Conservation (phyloP, 1,140 invertebrate species). For the Helicoverpa zea region DNA sequence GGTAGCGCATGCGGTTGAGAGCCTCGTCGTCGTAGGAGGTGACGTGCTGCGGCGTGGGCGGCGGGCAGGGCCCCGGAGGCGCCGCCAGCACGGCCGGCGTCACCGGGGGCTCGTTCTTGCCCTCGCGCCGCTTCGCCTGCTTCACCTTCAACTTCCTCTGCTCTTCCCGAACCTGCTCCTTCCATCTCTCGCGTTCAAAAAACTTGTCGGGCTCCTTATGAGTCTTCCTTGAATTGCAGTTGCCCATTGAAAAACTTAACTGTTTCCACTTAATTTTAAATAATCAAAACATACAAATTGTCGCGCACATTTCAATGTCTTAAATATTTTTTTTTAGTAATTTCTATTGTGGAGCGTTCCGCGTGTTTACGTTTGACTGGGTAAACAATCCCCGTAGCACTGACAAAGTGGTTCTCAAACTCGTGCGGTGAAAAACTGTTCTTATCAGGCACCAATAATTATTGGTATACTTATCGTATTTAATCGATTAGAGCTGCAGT, state of each 20-base stretch:
- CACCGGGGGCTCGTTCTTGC: constrained; percentile 65
- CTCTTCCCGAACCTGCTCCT: constrained; percentile 77
- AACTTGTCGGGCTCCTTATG: constrained; percentile 80
- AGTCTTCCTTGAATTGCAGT: constrained; percentile 77
- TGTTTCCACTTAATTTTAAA: neutral
- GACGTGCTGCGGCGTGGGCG: constrained; percentile 63
- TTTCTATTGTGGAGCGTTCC: neutral
- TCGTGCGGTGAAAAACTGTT: constrained; percentile 60
- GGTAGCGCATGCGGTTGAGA: constrained; percentile 86
- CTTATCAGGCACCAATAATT: constrained; percentile 73
- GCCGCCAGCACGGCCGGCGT: constrained; percentile 49
- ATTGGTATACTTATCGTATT: constrained; percentile 67
- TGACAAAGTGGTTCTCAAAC: constrained; percentile 63
- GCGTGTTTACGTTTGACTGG: constrained; percentile 36
- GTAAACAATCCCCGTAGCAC: constrained; percentile 58
- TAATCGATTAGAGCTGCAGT: constrained; percentile 69
- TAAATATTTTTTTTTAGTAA: neutral
- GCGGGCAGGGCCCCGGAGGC: constrained; percentile 48
- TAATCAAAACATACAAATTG: neutral
- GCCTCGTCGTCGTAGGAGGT: constrained; percentile 83
- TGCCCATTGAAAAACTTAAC: constrained; percentile 76
- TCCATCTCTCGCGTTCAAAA: constrained; percentile 78
- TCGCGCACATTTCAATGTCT: constrained; percentile 36
- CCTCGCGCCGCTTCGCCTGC: constrained; percentile 64
- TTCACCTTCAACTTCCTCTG: constrained; percentile 70